These are phyloP conservation scores for Andrena dorsata DNA, from an alignment of 2,888 invertebrate genomes.

Conservation along the genomic window DNA sequence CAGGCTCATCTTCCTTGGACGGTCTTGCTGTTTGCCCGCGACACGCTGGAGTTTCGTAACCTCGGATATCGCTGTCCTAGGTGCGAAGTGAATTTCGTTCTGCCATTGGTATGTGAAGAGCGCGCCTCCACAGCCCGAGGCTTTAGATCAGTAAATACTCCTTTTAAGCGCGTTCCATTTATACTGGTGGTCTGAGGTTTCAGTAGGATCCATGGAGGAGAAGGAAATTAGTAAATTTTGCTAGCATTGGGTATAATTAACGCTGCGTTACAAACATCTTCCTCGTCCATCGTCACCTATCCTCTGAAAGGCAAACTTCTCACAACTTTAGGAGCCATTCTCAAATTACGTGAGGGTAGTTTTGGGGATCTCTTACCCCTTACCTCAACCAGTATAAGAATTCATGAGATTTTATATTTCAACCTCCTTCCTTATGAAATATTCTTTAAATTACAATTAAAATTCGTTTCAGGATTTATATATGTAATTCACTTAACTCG, in stretches of 20 bases:
- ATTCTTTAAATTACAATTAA: no score
- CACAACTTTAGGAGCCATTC: no score
- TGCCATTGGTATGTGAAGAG: not conserved
- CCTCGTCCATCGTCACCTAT: no score
- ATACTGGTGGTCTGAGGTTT: not conserved
- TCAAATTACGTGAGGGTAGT: no score
- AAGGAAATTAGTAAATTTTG: not conserved
- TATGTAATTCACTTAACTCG: no score
- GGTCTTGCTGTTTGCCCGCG: not conserved
- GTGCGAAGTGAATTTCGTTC: not conserved
- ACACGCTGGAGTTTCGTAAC: slow-evolving; percentile 19
- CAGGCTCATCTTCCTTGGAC: slow-evolving; percentile 31
- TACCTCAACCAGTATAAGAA: no score
- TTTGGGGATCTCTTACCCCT: no score
- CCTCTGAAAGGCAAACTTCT: no score
- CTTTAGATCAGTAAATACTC: slow-evolving; percentile 38
- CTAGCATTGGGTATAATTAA: not conserved
- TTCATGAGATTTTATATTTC: no score
- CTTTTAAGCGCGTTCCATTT: slow-evolving; percentile 42
- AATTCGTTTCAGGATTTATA: no score
- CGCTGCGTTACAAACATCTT: no score
- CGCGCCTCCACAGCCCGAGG: not conserved
- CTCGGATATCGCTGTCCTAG: not conserved
- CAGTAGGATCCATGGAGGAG: not conserved
- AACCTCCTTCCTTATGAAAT: no score